phyloP scores from a whole-genome alignment of 1,140 invertebrate genomes.

The Agrypnia vestita region DNA sequence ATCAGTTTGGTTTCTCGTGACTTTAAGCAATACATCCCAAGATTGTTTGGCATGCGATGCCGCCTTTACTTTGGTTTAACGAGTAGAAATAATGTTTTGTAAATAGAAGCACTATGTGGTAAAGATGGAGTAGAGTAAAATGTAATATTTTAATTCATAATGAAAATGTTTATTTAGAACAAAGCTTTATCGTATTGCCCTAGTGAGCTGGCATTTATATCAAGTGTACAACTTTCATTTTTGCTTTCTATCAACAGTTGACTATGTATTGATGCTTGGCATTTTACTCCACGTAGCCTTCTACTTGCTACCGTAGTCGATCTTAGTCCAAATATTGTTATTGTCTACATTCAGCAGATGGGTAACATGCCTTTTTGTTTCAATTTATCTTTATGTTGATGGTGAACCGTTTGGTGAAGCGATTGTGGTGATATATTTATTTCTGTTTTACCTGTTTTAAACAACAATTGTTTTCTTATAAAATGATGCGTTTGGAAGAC shows the following conservation, averaged over 20 bases:
- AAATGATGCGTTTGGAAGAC: slow-evolving; percentile 42
- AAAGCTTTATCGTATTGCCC: slow-evolving; percentile 55
- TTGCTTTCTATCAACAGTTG: slow-evolving; percentile 10
- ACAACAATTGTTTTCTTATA: slow-evolving; percentile 47
- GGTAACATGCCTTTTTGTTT: no score
- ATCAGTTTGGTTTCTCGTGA: slow-evolving; percentile 48
- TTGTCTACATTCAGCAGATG: no score
- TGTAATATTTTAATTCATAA: slow-evolving; percentile 60
- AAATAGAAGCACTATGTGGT: slow-evolving; percentile 55
- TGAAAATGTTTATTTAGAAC: slow-evolving; percentile 55
- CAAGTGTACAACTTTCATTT: slow-evolving; percentile 31
- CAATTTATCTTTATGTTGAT: no score
- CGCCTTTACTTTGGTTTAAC: slow-evolving; percentile 51
- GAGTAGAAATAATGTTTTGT: slow-evolving; percentile 54
- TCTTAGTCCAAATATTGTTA: no score
- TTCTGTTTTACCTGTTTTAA: slow-evolving; percentile 49
- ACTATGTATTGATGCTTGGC: neutral
- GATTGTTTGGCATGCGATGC: slow-evolving; percentile 52
- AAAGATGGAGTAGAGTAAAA: slow-evolving; percentile 55
- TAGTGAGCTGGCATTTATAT: slow-evolving; percentile 50
- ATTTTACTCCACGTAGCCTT: neutral
- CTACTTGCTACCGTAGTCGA: no score
- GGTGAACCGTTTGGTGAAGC: neutral
- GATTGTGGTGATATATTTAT: slow-evolving; percentile 46
- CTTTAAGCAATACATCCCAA: slow-evolving; percentile 51